These are phyloP conservation scores for Apotomis turbidana DNA, from an alignment of 2,888 invertebrate genomes.

Conservation along the genomic window DNA sequence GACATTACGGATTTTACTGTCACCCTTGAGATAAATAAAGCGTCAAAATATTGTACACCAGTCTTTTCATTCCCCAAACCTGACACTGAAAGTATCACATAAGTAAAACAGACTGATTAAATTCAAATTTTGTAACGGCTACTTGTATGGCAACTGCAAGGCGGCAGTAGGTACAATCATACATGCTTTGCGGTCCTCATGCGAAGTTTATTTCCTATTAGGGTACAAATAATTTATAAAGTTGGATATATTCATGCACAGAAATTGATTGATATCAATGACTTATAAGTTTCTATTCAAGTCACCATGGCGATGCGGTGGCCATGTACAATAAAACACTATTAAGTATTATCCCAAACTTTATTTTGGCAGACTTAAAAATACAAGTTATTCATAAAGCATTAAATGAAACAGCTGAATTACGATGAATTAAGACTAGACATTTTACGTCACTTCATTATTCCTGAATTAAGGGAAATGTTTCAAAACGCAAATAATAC, in stretches of 20 bases:
- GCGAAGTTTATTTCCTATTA: too few relatives aligned
- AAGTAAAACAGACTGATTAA: too few relatives aligned
- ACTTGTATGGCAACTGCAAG: too few relatives aligned
- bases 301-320: neutral
- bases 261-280: too few relatives aligned
- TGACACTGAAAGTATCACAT: neutral
- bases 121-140: too few relatives aligned
- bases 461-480: too few relatives aligned
- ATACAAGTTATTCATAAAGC: neutral
- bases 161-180: too few relatives aligned
- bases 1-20: slow-evolving; percentile 80
- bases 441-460: neutral
- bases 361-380: slow-evolving; percentile 17
- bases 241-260: too few relatives aligned
- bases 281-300: too few relatives aligned
- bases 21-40: slow-evolving; percentile 81
- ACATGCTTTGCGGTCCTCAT: too few relatives aligned
- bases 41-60: slow-evolving; percentile 77
- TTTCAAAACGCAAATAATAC: neutral
- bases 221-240: too few relatives aligned
- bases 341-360: slow-evolving; percentile 1
- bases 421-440: slow-evolving; percentile 15
- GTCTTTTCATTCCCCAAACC: slow-evolving; percentile 65
- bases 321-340: neutral
- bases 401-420: slow-evolving; percentile 6